These are phyloP conservation scores for Drosophila greeni DNA, from an alignment of 2,888 invertebrate species.

Conservation along the genomic window DNA sequence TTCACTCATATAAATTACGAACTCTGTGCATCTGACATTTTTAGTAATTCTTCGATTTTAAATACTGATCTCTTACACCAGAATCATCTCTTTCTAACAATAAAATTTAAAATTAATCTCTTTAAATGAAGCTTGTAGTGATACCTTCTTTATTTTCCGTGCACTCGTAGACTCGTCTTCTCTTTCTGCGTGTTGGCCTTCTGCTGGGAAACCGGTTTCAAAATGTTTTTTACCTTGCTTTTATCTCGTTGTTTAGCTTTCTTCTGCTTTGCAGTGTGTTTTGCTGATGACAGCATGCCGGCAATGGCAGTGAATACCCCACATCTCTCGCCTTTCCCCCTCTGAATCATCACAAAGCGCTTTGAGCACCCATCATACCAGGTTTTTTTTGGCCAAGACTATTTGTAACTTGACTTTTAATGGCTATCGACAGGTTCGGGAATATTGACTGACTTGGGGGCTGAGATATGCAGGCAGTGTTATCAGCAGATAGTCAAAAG, in stretches of 20 bases:
- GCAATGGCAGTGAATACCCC: constrained; percentile 27
- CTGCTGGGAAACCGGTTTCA: constrained; percentile 64
- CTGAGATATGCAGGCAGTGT: constrained; percentile 11
- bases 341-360: constrained; percentile 55
- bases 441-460: constrained; percentile 7
- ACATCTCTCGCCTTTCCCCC: constrained; percentile 7
- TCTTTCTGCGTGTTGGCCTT: constrained; percentile 54
- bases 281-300: constrained; percentile 69
- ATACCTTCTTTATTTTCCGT: constrained; percentile 22
- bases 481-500: constrained; percentile 22
- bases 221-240: constrained; percentile 58
- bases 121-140: background rate
- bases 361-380: constrained; percentile 32
- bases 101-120: background rate
- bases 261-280: constrained; percentile 60
- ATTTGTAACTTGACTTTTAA: constrained; percentile 11
- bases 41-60: background rate
- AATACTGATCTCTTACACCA: background rate
- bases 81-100: background rate
- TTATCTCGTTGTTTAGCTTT: constrained; percentile 63
- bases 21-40: too few species aligned
- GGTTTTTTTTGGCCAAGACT: background rate
- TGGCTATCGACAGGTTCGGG: constrained; percentile 8
- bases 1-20: too few species aligned
- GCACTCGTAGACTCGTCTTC: constrained; percentile 34